Evolutionary conservation across 2,113 vertebrate genomes (phyloP).

Genomic region (Ochotona curzoniae): DNA sequence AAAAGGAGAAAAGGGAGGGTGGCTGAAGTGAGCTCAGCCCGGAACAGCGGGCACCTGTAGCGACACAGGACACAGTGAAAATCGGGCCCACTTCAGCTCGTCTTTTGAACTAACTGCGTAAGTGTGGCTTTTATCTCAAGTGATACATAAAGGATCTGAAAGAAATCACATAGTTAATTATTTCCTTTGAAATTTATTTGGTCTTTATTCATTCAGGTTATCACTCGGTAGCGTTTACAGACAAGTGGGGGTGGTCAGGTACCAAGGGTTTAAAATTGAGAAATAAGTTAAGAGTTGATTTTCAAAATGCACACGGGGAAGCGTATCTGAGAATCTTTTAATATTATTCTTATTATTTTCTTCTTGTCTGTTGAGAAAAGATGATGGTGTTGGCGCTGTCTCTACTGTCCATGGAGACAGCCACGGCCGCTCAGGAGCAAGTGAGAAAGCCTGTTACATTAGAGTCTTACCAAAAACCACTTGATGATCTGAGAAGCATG

Average conservation of each 20-base stretch:
- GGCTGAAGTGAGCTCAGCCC: neutral
- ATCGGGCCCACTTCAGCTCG: neutral
- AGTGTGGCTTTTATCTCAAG: constrained; percentile 52
- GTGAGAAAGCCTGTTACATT: neutral
- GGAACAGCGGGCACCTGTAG: neutral
- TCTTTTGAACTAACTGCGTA: constrained; percentile 41
- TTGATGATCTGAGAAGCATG: neutral
- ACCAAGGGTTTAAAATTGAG: constrained; percentile 22
- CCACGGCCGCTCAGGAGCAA: neutral
- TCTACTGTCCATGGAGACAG: neutral
- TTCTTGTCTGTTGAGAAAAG: constrained; percentile 35
- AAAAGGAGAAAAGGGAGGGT: neutral
- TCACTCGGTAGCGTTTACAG: constrained; percentile 2
- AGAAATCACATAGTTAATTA: constrained; percentile 39
- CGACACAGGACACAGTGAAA: neutral
- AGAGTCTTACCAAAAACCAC: neutral
- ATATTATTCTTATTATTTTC: neutral
- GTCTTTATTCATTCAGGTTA: constrained; percentile 30
- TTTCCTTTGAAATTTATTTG: constrained; percentile 53
- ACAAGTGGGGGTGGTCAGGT: neutral
- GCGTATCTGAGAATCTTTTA: neutral
- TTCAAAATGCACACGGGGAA: constrained; percentile 34
- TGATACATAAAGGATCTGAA: constrained; percentile 13
- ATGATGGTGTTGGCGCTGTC: neutral
- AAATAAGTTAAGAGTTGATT: neutral